A percentile compares a stretch with the other conserved stretches of the same genome.
phyloP scores from a whole-genome alignment of 2,113 vertebrate genomes.

The Zosterops borbonicus region DNA sequence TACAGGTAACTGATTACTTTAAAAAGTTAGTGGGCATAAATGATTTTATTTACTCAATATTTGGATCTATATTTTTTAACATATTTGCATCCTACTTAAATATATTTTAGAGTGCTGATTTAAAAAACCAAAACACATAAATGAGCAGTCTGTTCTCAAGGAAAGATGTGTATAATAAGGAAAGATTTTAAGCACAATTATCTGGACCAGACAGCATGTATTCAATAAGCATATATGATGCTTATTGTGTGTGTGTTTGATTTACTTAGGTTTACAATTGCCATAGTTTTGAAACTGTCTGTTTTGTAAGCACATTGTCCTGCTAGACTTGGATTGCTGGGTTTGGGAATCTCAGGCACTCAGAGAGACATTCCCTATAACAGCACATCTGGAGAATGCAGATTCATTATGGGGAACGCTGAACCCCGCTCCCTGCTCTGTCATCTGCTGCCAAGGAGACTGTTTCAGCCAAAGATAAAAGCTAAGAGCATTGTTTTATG shows the following conservation, averaged over 20 bases:
- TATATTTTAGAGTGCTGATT: background rate
- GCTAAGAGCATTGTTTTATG: conserved; percentile 43
- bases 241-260: background rate
- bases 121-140: background rate
- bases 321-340: background rate
- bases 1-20: background rate
- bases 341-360: background rate
- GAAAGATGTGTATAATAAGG: background rate
- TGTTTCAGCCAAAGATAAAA: conserved; percentile 65
- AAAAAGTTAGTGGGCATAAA: background rate
- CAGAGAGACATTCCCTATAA: background rate
- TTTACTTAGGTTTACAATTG: background rate
- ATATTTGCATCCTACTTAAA: background rate
- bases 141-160: background rate
- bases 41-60: background rate
- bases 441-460: conserved; percentile 34
- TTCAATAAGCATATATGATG: background rate
- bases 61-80: background rate
- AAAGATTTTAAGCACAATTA: background rate
- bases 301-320: background rate
- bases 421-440: conserved; percentile 9
- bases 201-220: background rate
- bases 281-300: background rate
- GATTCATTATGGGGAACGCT: background rate
- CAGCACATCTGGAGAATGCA: conserved; percentile 2